Conservation (phyloP, 2,888 invertebrate genomes). For the Herminia tarsipennalis region DNA sequence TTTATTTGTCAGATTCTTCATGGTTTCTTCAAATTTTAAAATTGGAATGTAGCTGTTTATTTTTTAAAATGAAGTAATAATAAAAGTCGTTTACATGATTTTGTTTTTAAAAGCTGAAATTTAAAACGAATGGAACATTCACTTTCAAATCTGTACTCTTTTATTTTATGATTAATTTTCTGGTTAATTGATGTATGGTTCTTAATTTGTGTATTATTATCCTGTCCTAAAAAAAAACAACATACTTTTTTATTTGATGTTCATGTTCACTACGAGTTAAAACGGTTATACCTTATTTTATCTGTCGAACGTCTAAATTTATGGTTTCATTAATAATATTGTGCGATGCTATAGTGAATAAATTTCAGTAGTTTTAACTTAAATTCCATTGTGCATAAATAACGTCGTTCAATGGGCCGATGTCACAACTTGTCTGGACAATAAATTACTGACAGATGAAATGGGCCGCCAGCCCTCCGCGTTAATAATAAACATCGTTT, state of each 20-base stretch:
- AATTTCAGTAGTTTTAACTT: slow-evolving; percentile 47
- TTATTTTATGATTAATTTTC: too few relatives aligned
- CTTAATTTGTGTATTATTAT: too few relatives aligned
- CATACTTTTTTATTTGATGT: too few relatives aligned
- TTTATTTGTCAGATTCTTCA: too few relatives aligned
- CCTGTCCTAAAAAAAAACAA: too few relatives aligned
- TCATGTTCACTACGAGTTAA: slow-evolving; percentile 11
- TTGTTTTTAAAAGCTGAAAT: too few relatives aligned
- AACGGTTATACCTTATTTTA: slow-evolving; percentile 20
- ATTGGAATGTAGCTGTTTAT: slow-evolving; percentile 26
- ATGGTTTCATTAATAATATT: slow-evolving; percentile 44
- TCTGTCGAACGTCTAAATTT: slow-evolving; percentile 33
- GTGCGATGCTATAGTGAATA: slow-evolving; percentile 31
- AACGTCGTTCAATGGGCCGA: slow-evolving; percentile 53
- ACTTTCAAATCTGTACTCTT: too few relatives aligned
- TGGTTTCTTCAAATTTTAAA: slow-evolving; percentile 32
- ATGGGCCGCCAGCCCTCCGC: slow-evolving; percentile 45
- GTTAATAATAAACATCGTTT: slow-evolving; percentile 48
- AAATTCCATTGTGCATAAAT: slow-evolving; percentile 56
- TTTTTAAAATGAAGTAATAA: neutral
- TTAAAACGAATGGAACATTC: too few relatives aligned
- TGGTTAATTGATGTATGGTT: too few relatives aligned
- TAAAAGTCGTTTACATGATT: neutral
- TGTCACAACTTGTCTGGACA: slow-evolving; percentile 60
- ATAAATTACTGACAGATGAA: slow-evolving; percentile 67